Base-by-base conservation (phyloP, 2,113 vertebrate genomes). In the Psettodes erumei region DNA sequence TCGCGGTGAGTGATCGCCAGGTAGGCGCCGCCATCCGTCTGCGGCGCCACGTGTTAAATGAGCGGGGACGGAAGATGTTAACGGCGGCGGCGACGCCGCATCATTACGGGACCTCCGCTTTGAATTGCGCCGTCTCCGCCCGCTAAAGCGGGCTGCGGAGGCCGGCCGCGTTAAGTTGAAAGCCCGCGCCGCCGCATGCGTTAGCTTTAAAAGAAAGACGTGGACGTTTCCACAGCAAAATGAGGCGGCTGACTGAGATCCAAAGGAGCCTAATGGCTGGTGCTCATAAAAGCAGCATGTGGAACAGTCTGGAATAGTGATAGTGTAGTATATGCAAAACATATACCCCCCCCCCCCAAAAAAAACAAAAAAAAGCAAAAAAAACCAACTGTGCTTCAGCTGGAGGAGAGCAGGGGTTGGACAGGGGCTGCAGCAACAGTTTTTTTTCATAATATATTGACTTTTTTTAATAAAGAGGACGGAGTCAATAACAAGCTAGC, bases 271-370 rank as follows among this genome's bases (percentile, higher is more conserved):
- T 64, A 38, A 45, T 54, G 47, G 53, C 19, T 11, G 48, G 19
- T 61, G 64, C 51, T 68, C 56, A 43, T 75, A 55, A 56, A 58
- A 73, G 23, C 62, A 65, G 51, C 75, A 53, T 42, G 50, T 55
- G 45, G 59, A 71, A 45, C 25, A 43, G 42, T 45, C 64, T 66
- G 60, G 55, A 67, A 50, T 63, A 59, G 25, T 56, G n/a, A n/a
- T n/a, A n/a, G n/a, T n/a, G n/a, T n/a, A n/a, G n/a, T n/a, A n/a
- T n/a, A 51, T 48, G 50, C 15, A 64, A 42, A 61, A n/a, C 18
- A 45, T 16, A 69, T 37, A 21, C 33, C 30, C n/a, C n/a, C n/a
- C n/a, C n/a, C n/a, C n/a, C n/a, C n/a, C n/a, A n/a, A n/a, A n/a
- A n/a, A n/a, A n/a, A n/a, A n/a, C n/a, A n/a, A n/a, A n/a, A n/a